Evolutionary conservation across 2,797 vertebrate genomes (phyloP).

Genomic region (Gymnothorax reevesii): DNA sequence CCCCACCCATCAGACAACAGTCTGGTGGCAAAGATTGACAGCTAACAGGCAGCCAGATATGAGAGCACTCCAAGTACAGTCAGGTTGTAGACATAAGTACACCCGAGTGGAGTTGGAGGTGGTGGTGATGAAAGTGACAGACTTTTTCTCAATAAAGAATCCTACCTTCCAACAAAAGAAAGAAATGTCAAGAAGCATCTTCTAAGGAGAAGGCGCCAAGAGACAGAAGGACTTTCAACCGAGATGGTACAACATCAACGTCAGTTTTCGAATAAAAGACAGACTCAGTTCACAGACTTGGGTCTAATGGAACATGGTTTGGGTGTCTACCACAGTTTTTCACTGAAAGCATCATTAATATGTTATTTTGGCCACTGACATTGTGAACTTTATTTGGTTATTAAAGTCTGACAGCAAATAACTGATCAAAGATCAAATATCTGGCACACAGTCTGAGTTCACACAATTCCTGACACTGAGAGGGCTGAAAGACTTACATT

Average conservation of each 20-base stretch:
- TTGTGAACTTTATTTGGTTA: not conserved
- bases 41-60: constrained; percentile 34
- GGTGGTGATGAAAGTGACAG: not conserved
- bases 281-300: not conserved
- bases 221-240: not conserved
- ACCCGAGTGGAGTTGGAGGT: not conserved
- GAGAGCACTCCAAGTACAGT: not conserved
- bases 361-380: not conserved
- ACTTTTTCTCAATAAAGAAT: not conserved
- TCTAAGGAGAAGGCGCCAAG: not conserved
- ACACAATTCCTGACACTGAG: not conserved
- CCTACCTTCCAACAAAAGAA: constrained; percentile 23
- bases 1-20: not conserved
- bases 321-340: not conserved
- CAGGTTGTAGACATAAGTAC: constrained; percentile 20
- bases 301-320: not conserved
- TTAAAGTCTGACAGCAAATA: constrained; percentile 7
- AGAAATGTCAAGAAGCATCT: constrained; percentile 25
- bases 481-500: not conserved
- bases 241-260: not conserved
- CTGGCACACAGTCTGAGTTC: constrained; percentile 45
- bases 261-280: not conserved
- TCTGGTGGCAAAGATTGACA: constrained; percentile 32
- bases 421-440: not conserved
- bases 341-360: not conserved